Conservation (phyloP, 2,113 vertebrate species). For the Silurus asotus region DNA sequence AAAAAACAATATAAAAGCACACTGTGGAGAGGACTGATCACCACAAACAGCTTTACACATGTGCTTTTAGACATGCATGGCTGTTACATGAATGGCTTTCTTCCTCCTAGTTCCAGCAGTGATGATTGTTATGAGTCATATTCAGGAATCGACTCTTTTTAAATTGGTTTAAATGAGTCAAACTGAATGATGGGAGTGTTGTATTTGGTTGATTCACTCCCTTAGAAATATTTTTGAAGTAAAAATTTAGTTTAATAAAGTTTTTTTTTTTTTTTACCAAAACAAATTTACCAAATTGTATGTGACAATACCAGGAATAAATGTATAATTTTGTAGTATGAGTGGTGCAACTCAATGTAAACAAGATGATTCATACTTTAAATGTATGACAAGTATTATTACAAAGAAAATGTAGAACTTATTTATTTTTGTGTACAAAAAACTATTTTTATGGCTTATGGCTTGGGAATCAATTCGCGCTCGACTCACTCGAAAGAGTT, state of each 20-base stretch:
- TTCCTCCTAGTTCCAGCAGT: background rate
- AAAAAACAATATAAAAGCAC: background rate
- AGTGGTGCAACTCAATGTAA: too few relatives aligned
- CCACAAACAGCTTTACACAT: background rate
- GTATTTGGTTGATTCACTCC: background rate
- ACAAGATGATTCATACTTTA: too few relatives aligned
- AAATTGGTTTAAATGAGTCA: background rate
- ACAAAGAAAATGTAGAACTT: too few relatives aligned
- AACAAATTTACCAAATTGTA: too few relatives aligned
- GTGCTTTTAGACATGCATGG: background rate
- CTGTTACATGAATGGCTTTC: background rate
- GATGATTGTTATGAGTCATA: background rate
- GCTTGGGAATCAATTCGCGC: background rate
- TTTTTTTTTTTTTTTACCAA: too few relatives aligned
- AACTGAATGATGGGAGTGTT: background rate
- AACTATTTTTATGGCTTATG: too few relatives aligned
- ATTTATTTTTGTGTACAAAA: too few relatives aligned
- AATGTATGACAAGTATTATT: too few relatives aligned
- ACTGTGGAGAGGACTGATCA: background rate
- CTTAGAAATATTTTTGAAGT: background rate
- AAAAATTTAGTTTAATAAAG: background rate
- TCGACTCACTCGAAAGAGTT: background rate
- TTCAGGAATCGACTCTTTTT: background rate
- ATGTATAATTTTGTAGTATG: too few relatives aligned
- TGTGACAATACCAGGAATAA: too few relatives aligned